Evolutionary conservation across 2,113 vertebrate genomes (phyloP), one percentile per base, ranked within the genome.

Genomic region (Mustela nigripes): DNA sequence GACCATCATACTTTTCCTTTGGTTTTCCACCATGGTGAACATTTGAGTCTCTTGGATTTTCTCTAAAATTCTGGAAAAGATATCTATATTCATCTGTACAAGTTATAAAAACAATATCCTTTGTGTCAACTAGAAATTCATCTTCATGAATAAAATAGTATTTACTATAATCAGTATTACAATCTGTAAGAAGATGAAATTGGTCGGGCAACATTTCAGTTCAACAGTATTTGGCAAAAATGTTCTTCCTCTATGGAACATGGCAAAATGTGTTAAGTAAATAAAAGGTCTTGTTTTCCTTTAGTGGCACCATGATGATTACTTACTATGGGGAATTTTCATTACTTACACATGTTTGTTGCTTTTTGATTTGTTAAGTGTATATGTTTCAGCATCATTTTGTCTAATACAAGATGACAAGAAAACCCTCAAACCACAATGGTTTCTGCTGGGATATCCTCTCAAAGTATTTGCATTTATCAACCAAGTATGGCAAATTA

Each of bases 301-400:
- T 93, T 63, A 73, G 71, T 26, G 79, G 73, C 63, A 88, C 53
- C 78, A 74, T 89, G 79, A 53, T 95, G 76, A 92, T 96, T 95
- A 89, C 79, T 95, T 63, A 92, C 33, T 26, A 82, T 28, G 82
- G 89, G 65, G 5, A 19, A 95, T 86, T 96, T 96, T 97, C 71
- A 97, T 98, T 95, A 80, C 73, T 93, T 96, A 60, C 95, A 97
- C 53, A 94, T 95, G 82, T 94, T 76, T 93, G 79, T 73, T 97
- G 86, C 86, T 89, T 78, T 97, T 94, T 97, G 81, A 96, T 96
- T 98, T 89, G 71, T 56, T 96, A 96, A 97, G 42, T 89, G n/a
- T 65, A 36, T 79, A 60, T 89, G 81, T 96, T 83, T 96, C 78
- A 95, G 67, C 62, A 69, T 83, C 87, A 87, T 93, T 96, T 89